Percentiles rank a stretch among this genome's conserved stretches.
Conservation (phyloP, 2,888 invertebrate species). For the Mellilla xanthometata region DNA sequence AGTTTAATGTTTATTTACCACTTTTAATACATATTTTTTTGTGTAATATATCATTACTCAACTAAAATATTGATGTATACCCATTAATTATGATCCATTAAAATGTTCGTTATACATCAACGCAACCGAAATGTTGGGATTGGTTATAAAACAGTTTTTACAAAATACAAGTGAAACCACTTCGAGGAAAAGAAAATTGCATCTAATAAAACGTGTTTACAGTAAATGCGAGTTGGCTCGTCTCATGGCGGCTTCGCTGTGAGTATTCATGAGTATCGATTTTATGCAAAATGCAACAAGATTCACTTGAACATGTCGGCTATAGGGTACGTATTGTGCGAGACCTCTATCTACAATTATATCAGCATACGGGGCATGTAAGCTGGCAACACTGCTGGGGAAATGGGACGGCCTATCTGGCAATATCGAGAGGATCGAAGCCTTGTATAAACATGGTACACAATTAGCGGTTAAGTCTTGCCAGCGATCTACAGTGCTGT, state of each 20-base stretch:
- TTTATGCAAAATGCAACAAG: constrained; percentile 83
- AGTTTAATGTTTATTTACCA: too few relatives aligned
- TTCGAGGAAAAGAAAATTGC: constrained; percentile 46
- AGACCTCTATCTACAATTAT: constrained; percentile 70
- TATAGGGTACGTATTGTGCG: constrained; percentile 54
- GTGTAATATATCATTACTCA: too few relatives aligned
- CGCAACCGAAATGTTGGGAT: too few relatives aligned
- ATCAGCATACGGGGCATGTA: constrained; percentile 56
- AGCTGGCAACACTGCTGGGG: constrained; percentile 50
- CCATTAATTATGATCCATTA: too few relatives aligned
- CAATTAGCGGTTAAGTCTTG: constrained; percentile 59
- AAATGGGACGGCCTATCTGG: constrained; percentile 47
- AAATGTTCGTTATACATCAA: too few relatives aligned
- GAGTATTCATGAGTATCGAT: constrained; percentile 80
- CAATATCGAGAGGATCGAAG: constrained; percentile 53
- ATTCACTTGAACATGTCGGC: constrained; percentile 73
- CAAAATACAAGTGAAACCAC: background rate
- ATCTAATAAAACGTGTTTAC: constrained; percentile 61
- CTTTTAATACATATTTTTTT: too few relatives aligned
- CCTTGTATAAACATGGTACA: constrained; percentile 52
- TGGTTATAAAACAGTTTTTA: too few relatives aligned
- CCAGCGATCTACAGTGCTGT: constrained; percentile 27
- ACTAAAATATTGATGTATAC: too few relatives aligned
- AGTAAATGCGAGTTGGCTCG: constrained; percentile 61
- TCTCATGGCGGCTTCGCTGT: constrained; percentile 59